Evolutionary conservation across 2,797 vertebrate species (phyloP).

Genomic region (Lacerta bilineata): DNA sequence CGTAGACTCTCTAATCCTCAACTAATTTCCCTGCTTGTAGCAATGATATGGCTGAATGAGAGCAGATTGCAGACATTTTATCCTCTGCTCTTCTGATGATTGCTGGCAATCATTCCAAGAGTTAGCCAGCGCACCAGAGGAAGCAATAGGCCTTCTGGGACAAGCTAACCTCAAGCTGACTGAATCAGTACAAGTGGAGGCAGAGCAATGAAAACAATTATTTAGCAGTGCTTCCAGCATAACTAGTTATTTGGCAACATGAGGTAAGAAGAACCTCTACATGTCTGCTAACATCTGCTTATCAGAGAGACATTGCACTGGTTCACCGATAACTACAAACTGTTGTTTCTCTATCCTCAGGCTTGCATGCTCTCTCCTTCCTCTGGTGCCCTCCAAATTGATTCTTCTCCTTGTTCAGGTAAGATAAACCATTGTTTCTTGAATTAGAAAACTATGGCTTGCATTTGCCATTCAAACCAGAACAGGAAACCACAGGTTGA

Average conservation of each 20-base stretch:
- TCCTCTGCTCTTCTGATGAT: slow-evolving; percentile 48
- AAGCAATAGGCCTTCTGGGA: slow-evolving; percentile 55
- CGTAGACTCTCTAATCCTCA: slow-evolving; percentile 41
- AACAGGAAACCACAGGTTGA: neutral
- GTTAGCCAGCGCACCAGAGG: slow-evolving; percentile 49
- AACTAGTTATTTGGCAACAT: slow-evolving; percentile 35
- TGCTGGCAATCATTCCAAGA: slow-evolving; percentile 46
- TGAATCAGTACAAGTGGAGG: slow-evolving; percentile 48
- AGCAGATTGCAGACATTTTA: slow-evolving; percentile 65
- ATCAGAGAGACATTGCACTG: neutral
- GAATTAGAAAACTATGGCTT: neutral
- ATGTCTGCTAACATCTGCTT: neutral
- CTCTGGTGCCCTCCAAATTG: neutral
- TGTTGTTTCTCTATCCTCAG: neutral
- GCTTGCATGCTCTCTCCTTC: neutral
- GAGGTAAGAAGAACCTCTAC: neutral
- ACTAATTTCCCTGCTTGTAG: slow-evolving; percentile 60
- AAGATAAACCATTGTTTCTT: neutral
- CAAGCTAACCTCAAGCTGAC: slow-evolving; percentile 48
- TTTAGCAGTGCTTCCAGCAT: slow-evolving; percentile 16
- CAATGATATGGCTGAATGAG: slow-evolving; percentile 58
- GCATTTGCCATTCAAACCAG: neutral
- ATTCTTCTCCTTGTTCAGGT: neutral
- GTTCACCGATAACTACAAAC: neutral
- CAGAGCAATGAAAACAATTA: slow-evolving; percentile 26